phyloP scores from a whole-genome alignment of 2,797 vertebrate genomes.

The Naso thynnoides region DNA sequence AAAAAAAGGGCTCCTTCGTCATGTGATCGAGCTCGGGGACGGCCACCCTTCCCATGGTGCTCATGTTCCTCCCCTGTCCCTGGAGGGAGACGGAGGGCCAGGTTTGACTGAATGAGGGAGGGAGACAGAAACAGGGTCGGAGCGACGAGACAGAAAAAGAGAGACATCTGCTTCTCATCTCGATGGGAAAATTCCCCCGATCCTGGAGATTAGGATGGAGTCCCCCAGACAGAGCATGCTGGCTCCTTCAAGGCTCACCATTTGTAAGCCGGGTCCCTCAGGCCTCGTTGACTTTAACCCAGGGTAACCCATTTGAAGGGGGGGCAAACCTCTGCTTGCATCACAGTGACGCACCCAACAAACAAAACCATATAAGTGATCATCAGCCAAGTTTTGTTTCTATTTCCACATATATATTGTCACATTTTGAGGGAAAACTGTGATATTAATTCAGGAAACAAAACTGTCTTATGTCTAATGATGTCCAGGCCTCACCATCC shows the following conservation, averaged over 20 bases:
- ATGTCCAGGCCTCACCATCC: conserved; percentile 29
- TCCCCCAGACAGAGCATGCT: conserved; percentile 73
- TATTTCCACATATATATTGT: conserved; percentile 4
- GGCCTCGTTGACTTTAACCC: conserved; percentile 70
- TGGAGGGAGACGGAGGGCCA: conserved; percentile 57
- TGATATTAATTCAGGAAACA: conserved; percentile 28
- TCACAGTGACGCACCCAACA: conserved; percentile 25
- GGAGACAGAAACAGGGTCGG: conserved; percentile 63
- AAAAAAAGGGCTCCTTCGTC: conserved; percentile 64
- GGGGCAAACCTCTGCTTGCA: conserved; percentile 40
- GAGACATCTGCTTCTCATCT: conserved; percentile 90
- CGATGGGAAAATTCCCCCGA: conserved; percentile 87
- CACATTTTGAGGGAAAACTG: conserved; percentile 7
- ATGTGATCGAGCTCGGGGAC: conserved; percentile 78
- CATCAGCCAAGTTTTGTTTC: background rate
- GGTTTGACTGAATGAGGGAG: conserved; percentile 67
- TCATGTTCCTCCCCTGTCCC: conserved; percentile 82
- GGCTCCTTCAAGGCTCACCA: conserved; percentile 76
- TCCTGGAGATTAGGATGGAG: conserved; percentile 81
- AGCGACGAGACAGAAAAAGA: conserved; percentile 71
- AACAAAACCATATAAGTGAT: conserved; percentile 31
- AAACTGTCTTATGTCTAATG: conserved; percentile 7
- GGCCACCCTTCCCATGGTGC: conserved; percentile 87
- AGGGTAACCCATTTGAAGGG: conserved; percentile 56
- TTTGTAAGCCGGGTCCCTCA: conserved; percentile 66